Evolutionary conservation across 2,888 invertebrate genomes (phyloP), one percentile per base, ranked within the genome.

Genomic region (Cartodere bifasciata): DNA sequence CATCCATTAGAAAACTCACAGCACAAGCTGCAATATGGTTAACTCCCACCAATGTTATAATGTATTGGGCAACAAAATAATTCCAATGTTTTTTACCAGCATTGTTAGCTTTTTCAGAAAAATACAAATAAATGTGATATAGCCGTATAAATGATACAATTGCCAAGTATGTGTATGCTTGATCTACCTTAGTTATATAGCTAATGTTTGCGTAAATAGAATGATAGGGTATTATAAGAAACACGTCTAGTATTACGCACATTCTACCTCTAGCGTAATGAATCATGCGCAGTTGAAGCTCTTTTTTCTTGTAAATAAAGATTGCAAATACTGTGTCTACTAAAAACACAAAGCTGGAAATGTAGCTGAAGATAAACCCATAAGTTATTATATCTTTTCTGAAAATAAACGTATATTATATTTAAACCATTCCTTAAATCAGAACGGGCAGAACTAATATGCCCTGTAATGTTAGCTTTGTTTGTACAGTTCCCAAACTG

Each of bases 1-100:
- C 13, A 2, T 16, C 23, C 12, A 23, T 25, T 6, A n/a, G n/a
- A n/a, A n/a, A n/a, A n/a, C n/a, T n/a, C n/a, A n/a, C n/a, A n/a
- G n/a, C 48, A 38, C 66, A 65, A 9, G 65, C 62, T 55, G 62
- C 60, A 4, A 62, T 60, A 41, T 68, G 68, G 6, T 63, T 60
- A 15, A 62, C 58, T 11, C 66, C 36, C 23, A 64, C 39, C 35
- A 67, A 61, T 15, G 63, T 53, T 39, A 61, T 58, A 2, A 35
- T 31, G 13, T 35, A 35, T 11, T 26, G 28, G 3, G 24, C 28
- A 4, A 35, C 28, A 15, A 35, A 35, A 13, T 31, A 35, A 28
- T 35, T 35, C 35, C 35, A 31, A 13, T 35, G 35, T 10, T 27
- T 15, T 2, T 11, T 4, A 5, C 35, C 35, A 1, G 35, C 31